These are phyloP conservation scores for Ceryle rudis DNA, from an alignment of 2,797 vertebrate genomes.

Conservation along the genomic window DNA sequence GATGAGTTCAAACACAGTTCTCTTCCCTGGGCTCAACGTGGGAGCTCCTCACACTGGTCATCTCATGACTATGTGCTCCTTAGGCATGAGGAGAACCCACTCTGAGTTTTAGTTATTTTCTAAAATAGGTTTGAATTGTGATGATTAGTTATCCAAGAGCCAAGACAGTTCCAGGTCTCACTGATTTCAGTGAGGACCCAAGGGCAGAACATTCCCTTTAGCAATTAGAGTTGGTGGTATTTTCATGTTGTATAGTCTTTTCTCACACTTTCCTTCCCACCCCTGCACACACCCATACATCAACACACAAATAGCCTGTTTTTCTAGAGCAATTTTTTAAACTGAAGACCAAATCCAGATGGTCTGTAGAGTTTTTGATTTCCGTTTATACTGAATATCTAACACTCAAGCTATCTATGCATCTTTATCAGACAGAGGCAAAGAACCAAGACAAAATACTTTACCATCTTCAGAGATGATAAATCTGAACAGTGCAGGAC, in stretches of 20 bases:
- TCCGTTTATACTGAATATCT: neutral
- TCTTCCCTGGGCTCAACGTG: neutral
- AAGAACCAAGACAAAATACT: neutral
- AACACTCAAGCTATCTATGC: neutral
- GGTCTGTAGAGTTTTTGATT: neutral
- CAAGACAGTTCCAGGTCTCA: neutral
- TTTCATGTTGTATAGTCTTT: neutral
- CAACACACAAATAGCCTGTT: neutral
- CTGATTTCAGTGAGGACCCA: neutral
- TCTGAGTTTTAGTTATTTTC: neutral
- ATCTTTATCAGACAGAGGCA: neutral
- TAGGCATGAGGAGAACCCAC: neutral
- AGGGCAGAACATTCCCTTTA: neutral
- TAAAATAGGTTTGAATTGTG: neutral
- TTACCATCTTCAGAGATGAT: constrained; percentile 88
- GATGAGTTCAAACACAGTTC: neutral
- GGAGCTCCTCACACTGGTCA: neutral
- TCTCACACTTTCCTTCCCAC: neutral
- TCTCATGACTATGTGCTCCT: neutral
- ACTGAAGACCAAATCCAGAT: neutral
- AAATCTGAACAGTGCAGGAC: constrained; percentile 89
- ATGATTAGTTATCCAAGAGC: neutral
- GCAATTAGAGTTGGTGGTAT: neutral
- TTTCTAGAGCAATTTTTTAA: neutral
- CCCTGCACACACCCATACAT: rapidly evolving